These are phyloP conservation scores for Arvicanthis niloticus DNA, from an alignment of 2,113 vertebrate species.

Conservation along the genomic window DNA sequence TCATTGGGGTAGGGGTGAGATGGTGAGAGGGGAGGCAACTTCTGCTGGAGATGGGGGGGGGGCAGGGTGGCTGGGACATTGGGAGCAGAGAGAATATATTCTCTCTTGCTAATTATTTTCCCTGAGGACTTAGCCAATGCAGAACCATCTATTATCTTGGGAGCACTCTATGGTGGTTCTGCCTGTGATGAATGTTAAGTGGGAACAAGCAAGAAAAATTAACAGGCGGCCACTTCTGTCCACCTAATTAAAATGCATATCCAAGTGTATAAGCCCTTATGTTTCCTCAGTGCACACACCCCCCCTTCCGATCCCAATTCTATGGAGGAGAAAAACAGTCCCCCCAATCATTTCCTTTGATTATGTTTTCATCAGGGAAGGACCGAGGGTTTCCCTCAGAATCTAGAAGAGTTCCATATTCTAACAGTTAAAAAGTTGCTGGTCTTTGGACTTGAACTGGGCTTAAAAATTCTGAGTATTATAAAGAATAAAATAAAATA, in stretches of 20 bases:
- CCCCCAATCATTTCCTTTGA: constrained; percentile 78
- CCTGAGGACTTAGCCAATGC: constrained; percentile 82
- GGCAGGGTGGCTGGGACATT: constrained; percentile 69
- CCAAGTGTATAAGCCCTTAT: constrained; percentile 83
- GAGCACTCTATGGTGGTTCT: constrained; percentile 80
- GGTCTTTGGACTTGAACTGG: neutral
- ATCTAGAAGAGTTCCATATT: constrained; percentile 23
- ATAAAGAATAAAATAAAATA: constrained; percentile 11
- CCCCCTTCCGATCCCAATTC: constrained; percentile 76
- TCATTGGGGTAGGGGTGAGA: neutral
- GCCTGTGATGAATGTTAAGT: constrained; percentile 85
- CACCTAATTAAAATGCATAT: constrained; percentile 86
- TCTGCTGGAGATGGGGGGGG: constrained; percentile 55
- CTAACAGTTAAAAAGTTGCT: constrained; percentile 37
- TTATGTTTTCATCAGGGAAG: constrained; percentile 76
- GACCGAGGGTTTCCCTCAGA: constrained; percentile 58
- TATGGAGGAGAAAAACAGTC: constrained; percentile 66
- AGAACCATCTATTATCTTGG: constrained; percentile 84
- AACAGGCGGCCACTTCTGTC: constrained; percentile 84
- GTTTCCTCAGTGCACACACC: constrained; percentile 71
- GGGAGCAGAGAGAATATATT: constrained; percentile 83
- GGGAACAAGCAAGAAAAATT: constrained; percentile 85
- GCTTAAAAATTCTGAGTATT: neutral
- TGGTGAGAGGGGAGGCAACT: neutral
- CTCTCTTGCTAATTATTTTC: constrained; percentile 85